Percentiles rank a stretch among this genome's conserved stretches.
Evolutionary conservation across 2,888 invertebrate species (phyloP).

Genomic region (Heliothis peltigera): DNA sequence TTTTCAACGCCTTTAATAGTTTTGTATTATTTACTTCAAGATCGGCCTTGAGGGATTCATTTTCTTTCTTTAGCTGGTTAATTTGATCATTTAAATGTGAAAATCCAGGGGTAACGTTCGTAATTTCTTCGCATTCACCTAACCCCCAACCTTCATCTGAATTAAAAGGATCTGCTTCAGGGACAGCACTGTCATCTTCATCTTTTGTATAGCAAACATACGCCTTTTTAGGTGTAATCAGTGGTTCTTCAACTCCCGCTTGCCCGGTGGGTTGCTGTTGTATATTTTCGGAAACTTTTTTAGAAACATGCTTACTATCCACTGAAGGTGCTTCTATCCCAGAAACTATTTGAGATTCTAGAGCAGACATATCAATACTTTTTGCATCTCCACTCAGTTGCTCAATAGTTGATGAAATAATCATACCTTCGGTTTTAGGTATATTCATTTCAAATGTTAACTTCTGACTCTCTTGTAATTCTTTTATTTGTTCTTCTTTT

Average conservation of each 20-base stretch:
- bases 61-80: slow-evolving; percentile 89
- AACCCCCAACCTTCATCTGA: slow-evolving; percentile 86
- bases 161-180: slow-evolving; percentile 80
- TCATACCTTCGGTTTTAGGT: slow-evolving; percentile 87
- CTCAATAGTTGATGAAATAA: slow-evolving; percentile 86
- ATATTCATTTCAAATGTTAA: slow-evolving; percentile 86
- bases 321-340: slow-evolving; percentile 61
- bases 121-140: slow-evolving; percentile 76
- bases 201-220: slow-evolving; percentile 86
- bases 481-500: slow-evolving; percentile 80
- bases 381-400: slow-evolving; percentile 73
- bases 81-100: slow-evolving; percentile 90
- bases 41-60: slow-evolving; percentile 90
- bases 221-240: slow-evolving; percentile 88
- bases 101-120: slow-evolving; percentile 80
- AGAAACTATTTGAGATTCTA: slow-evolving; percentile 85
- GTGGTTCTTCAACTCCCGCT: slow-evolving; percentile 71
- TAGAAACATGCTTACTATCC: slow-evolving; percentile 61
- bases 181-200: slow-evolving; percentile 61
- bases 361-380: slow-evolving; percentile 70
- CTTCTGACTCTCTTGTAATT: slow-evolving; percentile 79
- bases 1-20: slow-evolving; percentile 94
- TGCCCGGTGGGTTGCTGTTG: slow-evolving; percentile 63
- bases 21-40: slow-evolving; percentile 92
- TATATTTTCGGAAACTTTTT: slow-evolving; percentile 68